Conservation (phyloP, 2,113 vertebrate species). For the Actenoides hombroni region DNA sequence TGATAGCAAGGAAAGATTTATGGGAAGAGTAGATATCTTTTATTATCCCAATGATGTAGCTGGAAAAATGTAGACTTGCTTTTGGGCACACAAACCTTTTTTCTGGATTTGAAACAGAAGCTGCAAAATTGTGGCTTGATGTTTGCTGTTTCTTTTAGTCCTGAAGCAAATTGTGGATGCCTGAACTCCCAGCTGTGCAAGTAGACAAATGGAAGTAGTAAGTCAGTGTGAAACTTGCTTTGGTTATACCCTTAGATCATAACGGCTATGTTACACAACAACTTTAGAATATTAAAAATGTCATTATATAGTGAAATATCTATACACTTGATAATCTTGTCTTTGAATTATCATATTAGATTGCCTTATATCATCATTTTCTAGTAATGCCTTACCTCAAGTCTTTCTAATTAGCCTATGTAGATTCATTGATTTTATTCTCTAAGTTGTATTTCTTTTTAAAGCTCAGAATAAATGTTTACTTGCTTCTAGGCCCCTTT, state of each 20-base stretch:
- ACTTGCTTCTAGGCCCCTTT: not conserved
- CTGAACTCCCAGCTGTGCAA: not conserved
- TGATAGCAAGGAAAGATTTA: slow-evolving; percentile 51
- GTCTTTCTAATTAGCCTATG: not conserved
- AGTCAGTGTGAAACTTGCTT: not conserved
- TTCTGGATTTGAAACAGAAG: slow-evolving; percentile 19
- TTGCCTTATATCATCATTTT: not conserved
- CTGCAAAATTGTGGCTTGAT: not conserved
- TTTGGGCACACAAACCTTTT: not conserved
- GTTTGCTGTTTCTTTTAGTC: not conserved
- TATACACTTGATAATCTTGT: not conserved
- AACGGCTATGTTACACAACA: not conserved
- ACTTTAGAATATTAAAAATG: not conserved
- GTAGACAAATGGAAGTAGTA: not conserved
- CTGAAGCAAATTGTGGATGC: not conserved
- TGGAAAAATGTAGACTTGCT: slow-evolving; percentile 30
- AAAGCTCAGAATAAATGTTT: not conserved
- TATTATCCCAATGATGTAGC: slow-evolving; percentile 2
- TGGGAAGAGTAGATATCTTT: slow-evolving; percentile 28
- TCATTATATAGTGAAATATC: not conserved
- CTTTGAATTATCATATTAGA: not conserved
- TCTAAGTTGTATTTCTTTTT: not conserved
- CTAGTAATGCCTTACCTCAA: not conserved
- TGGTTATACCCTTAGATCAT: not conserved
- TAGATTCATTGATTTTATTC: not conserved